A percentile compares a stretch with the other conserved stretches of the same genome.
phyloP scores from a whole-genome alignment of 2,797 vertebrate species.

The Rhincodon typus region DNA sequence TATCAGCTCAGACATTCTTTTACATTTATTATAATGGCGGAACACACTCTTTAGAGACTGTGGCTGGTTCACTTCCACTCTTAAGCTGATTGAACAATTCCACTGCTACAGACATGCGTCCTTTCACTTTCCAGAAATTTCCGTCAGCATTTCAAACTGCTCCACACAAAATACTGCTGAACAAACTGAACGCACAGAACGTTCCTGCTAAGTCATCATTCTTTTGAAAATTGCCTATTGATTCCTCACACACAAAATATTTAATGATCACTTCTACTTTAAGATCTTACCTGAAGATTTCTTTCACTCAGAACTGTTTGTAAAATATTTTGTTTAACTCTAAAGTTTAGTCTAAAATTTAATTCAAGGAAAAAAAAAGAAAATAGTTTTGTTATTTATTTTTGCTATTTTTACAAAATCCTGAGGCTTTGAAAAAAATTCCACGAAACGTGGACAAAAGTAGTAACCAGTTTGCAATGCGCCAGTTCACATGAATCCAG shows the following conservation, averaged over 20 bases:
- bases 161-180: not conserved
- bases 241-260: not conserved
- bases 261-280: not conserved
- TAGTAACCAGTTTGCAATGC: not conserved
- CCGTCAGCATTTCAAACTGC: not conserved
- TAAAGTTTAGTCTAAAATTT: not conserved
- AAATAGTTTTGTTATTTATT: not conserved
- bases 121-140: not conserved
- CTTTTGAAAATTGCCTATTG: not conserved
- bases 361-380: no score
- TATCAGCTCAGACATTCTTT: not conserved
- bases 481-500: slow-evolving; percentile 17
- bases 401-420: not conserved
- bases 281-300: not conserved
- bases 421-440: not conserved
- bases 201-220: not conserved
- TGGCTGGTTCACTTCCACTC: not conserved
- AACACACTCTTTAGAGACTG: not conserved
- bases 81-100: not conserved
- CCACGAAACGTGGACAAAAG: not conserved
- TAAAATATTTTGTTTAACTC: not conserved
- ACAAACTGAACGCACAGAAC: not conserved
- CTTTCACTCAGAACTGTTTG: not conserved
- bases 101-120: not conserved
- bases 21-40: not conserved